phyloP scores from a whole-genome alignment of 2,113 vertebrate species.

The Pedetes capensis region DNA sequence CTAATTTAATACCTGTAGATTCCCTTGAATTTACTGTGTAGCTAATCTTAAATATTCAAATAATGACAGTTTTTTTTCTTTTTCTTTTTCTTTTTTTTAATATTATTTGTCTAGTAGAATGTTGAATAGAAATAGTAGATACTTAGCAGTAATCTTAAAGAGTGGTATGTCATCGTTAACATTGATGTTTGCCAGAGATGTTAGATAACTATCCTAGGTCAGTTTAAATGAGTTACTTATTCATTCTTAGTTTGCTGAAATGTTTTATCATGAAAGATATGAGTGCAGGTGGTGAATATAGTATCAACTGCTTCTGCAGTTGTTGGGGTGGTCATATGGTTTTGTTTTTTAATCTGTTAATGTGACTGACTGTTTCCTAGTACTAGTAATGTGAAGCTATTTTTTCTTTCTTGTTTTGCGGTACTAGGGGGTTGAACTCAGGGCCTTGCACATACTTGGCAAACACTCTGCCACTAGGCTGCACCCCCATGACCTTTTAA shows the following conservation, averaged over 20 bases:
- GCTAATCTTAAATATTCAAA: not conserved
- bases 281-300: not conserved
- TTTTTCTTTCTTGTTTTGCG: not conserved
- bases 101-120: not conserved
- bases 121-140: not conserved
- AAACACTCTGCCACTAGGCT: too few species aligned
- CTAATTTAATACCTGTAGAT: not conserved
- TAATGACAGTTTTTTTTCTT: not conserved
- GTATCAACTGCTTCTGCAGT: not conserved
- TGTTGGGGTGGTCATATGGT: not conserved
- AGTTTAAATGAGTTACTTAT: not conserved
- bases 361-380: not conserved
- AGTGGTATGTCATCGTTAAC: not conserved
- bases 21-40: not conserved
- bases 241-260: slow-evolving; percentile 2
- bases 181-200: not conserved
- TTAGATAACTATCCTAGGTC: not conserved
- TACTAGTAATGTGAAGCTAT: not conserved
- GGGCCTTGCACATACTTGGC: too few species aligned
- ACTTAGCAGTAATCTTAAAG: not conserved
- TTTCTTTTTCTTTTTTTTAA: not conserved
- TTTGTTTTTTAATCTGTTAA: not conserved
- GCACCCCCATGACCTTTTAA: too few species aligned
- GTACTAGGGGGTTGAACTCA: too few species aligned
- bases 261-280: not conserved